phyloP scores from a whole-genome alignment of 2,797 vertebrate species.

The Gymnothorax javanicus region DNA sequence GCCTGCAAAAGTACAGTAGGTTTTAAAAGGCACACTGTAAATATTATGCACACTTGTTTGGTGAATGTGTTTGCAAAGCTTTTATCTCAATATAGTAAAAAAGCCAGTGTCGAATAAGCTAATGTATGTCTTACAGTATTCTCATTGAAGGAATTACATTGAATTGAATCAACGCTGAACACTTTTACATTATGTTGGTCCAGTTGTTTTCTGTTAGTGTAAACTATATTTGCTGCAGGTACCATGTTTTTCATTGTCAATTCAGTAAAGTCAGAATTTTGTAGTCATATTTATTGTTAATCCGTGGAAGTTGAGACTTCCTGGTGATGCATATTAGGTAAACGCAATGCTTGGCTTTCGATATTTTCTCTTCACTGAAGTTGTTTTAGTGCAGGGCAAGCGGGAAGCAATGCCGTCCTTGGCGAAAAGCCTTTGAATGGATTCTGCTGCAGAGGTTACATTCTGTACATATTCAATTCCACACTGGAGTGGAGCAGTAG shows the following conservation, averaged over 20 bases:
- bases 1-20: not conserved
- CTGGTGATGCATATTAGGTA: not conserved
- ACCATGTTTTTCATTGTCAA: not conserved
- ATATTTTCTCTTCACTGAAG: not conserved
- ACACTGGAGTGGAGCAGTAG: not conserved
- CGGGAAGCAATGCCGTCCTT: not conserved
- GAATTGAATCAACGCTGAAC: not conserved
- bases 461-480: not conserved
- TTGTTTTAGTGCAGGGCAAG: not conserved
- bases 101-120: not conserved
- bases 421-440: conserved; percentile 3
- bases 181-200: not conserved
- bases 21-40: not conserved
- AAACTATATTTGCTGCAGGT: not conserved
- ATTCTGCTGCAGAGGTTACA: not conserved
- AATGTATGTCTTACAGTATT: not conserved
- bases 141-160: not conserved
- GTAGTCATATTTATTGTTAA: not conserved
- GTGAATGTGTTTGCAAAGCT: not conserved
- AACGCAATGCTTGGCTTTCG: not conserved
- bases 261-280: not conserved
- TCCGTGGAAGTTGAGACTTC: not conserved
- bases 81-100: not conserved
- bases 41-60: not conserved
- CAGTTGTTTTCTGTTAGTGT: not conserved